Conservation (phyloP, 2,888 invertebrate species). For the Philaethria dido region DNA sequence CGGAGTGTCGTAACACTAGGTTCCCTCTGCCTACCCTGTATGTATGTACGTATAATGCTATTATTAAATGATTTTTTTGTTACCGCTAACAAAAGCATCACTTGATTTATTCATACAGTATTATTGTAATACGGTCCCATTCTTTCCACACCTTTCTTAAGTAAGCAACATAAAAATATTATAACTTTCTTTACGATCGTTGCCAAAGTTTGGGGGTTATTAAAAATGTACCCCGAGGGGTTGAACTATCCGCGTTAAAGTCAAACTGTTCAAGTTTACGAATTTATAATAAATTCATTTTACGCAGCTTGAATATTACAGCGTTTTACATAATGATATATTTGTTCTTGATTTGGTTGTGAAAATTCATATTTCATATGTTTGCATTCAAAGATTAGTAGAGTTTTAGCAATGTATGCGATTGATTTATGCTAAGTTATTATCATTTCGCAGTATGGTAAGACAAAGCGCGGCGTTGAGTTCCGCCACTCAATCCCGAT, state of each 20-base stretch:
- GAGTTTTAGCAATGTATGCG: neutral
- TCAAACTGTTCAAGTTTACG: constrained; percentile 47
- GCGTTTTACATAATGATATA: constrained; percentile 10
- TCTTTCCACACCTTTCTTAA: constrained; percentile 8
- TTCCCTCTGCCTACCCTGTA: too few relatives aligned
- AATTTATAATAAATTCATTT: constrained; percentile 46
- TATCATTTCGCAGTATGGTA: too few relatives aligned
- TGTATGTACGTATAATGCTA: too few relatives aligned
- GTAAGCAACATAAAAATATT: constrained; percentile 24
- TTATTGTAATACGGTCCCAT: constrained; percentile 18
- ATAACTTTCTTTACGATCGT: constrained; percentile 27
- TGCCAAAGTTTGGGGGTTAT: constrained; percentile 43
- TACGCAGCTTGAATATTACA: constrained; percentile 33
- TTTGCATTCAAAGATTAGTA: neutral
- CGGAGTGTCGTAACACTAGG: too few relatives aligned
- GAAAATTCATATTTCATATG: neutral
- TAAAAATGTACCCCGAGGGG: constrained; percentile 52
- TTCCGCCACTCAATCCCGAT: too few relatives aligned
- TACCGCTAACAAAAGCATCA: neutral
- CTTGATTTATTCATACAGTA: constrained; percentile 10
- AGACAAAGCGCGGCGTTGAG: too few relatives aligned
- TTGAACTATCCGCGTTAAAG: constrained; percentile 50
- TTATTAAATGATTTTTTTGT: too few relatives aligned
- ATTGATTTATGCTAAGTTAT: neutral
- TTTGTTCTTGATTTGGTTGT: neutral